Percentiles rank a stretch among this genome's conserved stretches.
These are phyloP conservation scores for Saccostrea cuccullata DNA, from an alignment of 1,140 invertebrate species.

Conservation along the genomic window DNA sequence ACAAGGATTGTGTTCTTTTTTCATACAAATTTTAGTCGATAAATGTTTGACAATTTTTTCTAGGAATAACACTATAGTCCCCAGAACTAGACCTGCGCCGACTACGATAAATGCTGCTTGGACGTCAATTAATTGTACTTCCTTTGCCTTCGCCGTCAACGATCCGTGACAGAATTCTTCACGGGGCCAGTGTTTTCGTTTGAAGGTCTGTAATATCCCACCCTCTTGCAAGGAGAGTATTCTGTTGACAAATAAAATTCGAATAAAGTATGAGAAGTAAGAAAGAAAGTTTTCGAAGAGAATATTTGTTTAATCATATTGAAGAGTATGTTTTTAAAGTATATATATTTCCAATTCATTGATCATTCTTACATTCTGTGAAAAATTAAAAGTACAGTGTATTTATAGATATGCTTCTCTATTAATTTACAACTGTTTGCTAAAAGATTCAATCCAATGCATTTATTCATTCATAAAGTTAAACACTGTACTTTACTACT, in stretches of 20 bases:
- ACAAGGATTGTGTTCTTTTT: conserved; percentile 38
- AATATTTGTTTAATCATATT: neutral
- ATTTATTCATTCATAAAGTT: neutral
- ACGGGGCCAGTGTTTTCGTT: conserved; percentile 58
- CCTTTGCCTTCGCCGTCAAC: conserved; percentile 41
- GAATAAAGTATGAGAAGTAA: neutral
- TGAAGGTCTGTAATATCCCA: conserved; percentile 59
- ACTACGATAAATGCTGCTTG: conserved; percentile 61
- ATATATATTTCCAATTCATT: too few species aligned
- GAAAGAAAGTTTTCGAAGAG: neutral
- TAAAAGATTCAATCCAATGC: neutral
- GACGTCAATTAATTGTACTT: conserved; percentile 53
- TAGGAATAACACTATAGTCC: neutral
- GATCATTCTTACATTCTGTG: neutral
- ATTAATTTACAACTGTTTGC: neutral
- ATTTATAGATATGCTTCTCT: neutral
- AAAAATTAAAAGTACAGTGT: neutral
- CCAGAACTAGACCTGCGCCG: conserved; percentile 45
- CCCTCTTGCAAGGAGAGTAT: conserved; percentile 60
- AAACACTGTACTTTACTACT: neutral
- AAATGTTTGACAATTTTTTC: neutral
- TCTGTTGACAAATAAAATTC: conserved; percentile 38
- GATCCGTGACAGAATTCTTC: conserved; percentile 45
- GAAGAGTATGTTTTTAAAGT: too few species aligned
- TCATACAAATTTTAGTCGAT: conserved; percentile 24